Conservation (phyloP, 2,797 vertebrate species). For the Pteronotus mesoamericanus region DNA sequence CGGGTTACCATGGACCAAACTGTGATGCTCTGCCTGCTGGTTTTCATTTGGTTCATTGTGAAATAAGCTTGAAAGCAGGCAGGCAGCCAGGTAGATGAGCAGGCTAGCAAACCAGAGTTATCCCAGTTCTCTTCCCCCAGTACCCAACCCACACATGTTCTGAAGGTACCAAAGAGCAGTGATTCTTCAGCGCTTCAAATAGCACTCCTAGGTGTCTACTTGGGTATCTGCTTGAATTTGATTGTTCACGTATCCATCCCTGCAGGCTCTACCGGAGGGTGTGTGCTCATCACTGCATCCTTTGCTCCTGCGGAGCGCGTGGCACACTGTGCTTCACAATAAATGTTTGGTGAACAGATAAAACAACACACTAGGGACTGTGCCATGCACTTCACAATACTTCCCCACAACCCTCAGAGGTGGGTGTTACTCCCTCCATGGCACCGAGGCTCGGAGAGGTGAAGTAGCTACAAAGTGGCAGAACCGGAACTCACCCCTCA, state of each 20-base stretch:
- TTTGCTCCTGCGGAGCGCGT: neutral
- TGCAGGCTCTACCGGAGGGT: neutral
- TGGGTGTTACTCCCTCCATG: neutral
- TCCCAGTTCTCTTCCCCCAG: neutral
- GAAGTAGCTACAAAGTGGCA: neutral
- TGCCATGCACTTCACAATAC: neutral
- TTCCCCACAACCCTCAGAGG: neutral
- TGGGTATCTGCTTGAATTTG: neutral
- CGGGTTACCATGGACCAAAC: neutral
- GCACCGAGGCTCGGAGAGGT: neutral
- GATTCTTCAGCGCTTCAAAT: neutral
- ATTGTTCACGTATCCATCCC: neutral
- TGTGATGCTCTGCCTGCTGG: neutral
- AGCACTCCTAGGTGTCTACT: neutral
- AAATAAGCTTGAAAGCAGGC: neutral
- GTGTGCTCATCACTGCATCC: neutral
- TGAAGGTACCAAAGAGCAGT: neutral
- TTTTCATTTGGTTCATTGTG: neutral
- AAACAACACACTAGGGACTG: neutral
- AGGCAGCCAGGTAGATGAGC: neutral
- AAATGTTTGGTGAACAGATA: neutral
- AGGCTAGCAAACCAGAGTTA: neutral
- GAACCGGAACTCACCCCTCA: neutral
- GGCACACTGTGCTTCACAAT: neutral
- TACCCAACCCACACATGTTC: accelerated